A percentile compares a stretch with the other conserved stretches of the same genome.
These are phyloP conservation scores for Stenotaenia linearis DNA, from an alignment of 2,888 invertebrate genomes.

Conservation along the genomic window DNA sequence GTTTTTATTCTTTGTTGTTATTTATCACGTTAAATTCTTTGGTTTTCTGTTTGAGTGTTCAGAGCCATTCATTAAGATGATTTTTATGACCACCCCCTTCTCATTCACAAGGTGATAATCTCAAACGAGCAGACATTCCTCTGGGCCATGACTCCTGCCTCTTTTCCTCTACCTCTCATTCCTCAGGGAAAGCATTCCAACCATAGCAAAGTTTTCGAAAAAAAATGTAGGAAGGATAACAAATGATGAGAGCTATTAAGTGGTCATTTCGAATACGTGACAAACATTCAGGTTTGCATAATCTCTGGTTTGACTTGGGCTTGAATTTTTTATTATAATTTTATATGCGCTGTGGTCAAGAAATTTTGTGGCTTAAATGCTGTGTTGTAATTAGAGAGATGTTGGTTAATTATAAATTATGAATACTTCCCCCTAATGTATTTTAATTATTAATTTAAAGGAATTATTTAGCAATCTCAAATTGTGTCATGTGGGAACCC, in stretches of 20 bases:
- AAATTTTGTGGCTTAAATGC: no score
- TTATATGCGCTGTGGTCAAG: neutral
- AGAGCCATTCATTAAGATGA: neutral
- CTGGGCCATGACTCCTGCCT: neutral
- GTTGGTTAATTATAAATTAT: no score
- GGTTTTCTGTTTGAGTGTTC: neutral
- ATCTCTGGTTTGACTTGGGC: neutral
- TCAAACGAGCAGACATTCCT: conserved; percentile 1
- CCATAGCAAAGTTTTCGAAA: neutral
- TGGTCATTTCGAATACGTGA: neutral
- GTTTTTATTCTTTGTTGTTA: neutral
- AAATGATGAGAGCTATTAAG: conserved; percentile 5
- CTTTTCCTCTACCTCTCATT: neutral
- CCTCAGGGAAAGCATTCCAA: neutral
- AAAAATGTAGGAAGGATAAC: neutral
- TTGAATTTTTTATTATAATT: neutral
- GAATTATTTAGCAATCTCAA: no score
- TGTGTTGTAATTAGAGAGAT: no score
- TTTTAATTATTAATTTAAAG: no score
- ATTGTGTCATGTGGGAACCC: no score
- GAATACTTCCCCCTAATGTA: no score
- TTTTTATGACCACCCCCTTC: neutral
- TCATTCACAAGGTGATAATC: neutral
- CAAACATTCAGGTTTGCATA: neutral
- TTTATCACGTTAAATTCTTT: neutral